Base-by-base conservation (phyloP, 2,113 vertebrate species). In the Sinocyclocheilus anophthalmus region DNA sequence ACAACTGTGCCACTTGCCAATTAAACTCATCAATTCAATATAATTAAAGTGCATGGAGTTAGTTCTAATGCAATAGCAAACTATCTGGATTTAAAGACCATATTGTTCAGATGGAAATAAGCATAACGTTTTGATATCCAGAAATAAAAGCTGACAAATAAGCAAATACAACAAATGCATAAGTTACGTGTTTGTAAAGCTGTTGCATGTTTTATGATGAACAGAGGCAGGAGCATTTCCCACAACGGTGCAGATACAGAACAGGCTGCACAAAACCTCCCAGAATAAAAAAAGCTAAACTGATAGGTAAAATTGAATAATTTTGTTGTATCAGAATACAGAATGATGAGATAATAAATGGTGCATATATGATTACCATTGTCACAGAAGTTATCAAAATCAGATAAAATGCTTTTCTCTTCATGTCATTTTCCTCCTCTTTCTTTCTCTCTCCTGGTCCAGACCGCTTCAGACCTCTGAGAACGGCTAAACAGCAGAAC, bases 401-500 rank as follows among this genome's bases (percentile, higher is more conserved):
- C 0, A 88, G 4, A 33, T 0, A 4, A 45, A 39, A 72, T 1
- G 33, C 69, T 72, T 11, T 72, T 72, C 33, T 72, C 84, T 88
- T 88, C 50, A 61, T 70, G 24, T 26, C 45, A 39, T 85, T 88
- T 13, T 73, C 84, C 0, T 81, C 70, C 14, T 76, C 24, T 77
- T 18, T 70, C 3, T 85, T 61, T 20, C 65, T 69, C 8, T 70
- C 69, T 39, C 69, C 69, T 39, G 69, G 67, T 70, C 67, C 30
- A 59, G 82, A 78, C 10, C 53, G 24, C 57, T 75, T 81, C 20
- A 88, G 79, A 59, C 72, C 78, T 67, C 61, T 76, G 45, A 84
- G 59, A 65, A 82, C 73, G 33, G 78, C 7, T 8, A 85, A 0
- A 24, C 83, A 88, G 78, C 76, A 88, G 26, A 88, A 85, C 63